Percentiles rank a stretch among this genome's conserved stretches.
phyloP scores from a whole-genome alignment of 2,888 invertebrate species.

The Cloeon dipterum region DNA sequence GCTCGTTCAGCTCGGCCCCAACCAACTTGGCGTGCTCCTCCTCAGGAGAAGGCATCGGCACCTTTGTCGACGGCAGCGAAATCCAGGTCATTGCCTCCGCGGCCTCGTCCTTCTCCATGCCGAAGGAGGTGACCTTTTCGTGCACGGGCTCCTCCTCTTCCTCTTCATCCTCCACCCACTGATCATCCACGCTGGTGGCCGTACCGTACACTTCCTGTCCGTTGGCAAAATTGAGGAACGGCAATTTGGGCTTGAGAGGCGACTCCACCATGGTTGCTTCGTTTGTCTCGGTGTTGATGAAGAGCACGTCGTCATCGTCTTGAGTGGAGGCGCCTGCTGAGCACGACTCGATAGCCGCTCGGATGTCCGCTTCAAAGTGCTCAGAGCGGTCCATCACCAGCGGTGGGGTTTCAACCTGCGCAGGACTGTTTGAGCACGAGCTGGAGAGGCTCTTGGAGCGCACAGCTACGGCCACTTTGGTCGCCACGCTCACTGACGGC shows the following conservation, averaged over 20 bases:
- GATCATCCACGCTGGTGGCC: neutral
- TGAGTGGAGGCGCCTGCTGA: conserved; percentile 17
- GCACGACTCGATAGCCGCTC: conserved; percentile 9
- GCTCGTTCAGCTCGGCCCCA: neutral
- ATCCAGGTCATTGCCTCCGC: neutral
- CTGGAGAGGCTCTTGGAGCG: conserved; percentile 8
- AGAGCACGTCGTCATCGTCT: conserved; percentile 18
- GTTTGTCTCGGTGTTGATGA: conserved; percentile 24
- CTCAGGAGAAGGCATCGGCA: conserved; percentile 20
- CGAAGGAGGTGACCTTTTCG: neutral
- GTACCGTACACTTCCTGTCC: neutral
- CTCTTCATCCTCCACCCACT: neutral
- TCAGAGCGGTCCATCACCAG: neutral
- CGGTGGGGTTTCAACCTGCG: neutral
- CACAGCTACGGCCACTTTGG: neutral
- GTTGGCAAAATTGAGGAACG: neutral
- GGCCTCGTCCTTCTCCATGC: too few species aligned
- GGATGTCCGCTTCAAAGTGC: conserved; percentile 10
- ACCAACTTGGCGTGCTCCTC: conserved; percentile 13
- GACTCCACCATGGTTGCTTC: conserved; percentile 17
- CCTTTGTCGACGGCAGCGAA: conserved; percentile 8
- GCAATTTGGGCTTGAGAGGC: neutral
- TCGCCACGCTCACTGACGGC: conserved; percentile 2
- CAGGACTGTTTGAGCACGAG: conserved; percentile 9
- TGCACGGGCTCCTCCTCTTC: neutral